Evolutionary conservation across 2,888 invertebrate genomes (phyloP).

Genomic region (Lysandra bellargus): DNA sequence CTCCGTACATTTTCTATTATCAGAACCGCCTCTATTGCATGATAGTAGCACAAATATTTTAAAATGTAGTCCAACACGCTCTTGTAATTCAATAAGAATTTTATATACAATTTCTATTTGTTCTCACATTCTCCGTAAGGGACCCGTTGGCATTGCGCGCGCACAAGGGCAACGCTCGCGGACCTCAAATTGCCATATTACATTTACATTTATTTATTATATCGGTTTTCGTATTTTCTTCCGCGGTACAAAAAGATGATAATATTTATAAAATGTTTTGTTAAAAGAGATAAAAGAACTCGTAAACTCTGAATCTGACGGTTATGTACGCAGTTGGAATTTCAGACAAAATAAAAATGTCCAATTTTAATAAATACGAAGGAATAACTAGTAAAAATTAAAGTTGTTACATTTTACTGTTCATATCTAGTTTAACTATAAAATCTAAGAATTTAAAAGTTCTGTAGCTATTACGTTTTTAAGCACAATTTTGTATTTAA

Average conservation of each 20-base stretch:
- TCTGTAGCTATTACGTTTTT: background rate
- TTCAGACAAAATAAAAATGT: background rate
- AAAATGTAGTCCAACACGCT: constrained; percentile 10
- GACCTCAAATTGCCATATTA: constrained; percentile 3
- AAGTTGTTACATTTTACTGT: too few relatives aligned
- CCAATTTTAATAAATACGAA: background rate
- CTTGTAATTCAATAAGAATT: background rate
- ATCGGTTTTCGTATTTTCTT: constrained; percentile 9
- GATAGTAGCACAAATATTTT: background rate
- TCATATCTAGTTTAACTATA: too few relatives aligned
- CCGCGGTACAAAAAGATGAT: background rate
- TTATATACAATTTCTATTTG: constrained; percentile 28
- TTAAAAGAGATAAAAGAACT: background rate
- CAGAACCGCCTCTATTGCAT: background rate
- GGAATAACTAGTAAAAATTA: too few relatives aligned
- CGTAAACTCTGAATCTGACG: background rate
- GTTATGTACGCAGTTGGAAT: background rate
- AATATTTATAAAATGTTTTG: too few relatives aligned
- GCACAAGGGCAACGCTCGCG: constrained; percentile 32
- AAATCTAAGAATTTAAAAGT: too few relatives aligned
- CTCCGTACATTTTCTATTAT: background rate
- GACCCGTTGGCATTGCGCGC: constrained; percentile 44
- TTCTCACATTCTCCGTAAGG: constrained; percentile 37
- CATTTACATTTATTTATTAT: constrained; percentile 20
- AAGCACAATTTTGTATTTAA: background rate